Evolutionary conservation across 2,113 vertebrate genomes (phyloP).

Genomic region (Tragelaphus scriptus): DNA sequence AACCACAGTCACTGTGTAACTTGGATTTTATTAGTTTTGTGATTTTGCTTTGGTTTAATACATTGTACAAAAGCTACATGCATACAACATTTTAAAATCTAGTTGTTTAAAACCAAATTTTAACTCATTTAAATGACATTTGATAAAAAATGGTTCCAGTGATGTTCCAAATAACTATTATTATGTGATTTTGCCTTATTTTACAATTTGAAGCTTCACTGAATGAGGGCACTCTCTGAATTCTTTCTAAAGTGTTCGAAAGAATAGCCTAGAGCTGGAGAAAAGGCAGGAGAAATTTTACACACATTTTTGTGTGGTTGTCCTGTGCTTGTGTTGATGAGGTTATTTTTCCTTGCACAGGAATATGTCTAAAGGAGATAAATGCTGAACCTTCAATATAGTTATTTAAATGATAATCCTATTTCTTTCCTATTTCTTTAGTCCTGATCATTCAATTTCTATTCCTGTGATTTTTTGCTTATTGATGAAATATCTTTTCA

Average conservation of each 20-base stretch:
- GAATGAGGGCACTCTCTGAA: not conserved
- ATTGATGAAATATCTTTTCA: not conserved
- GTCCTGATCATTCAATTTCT: slow-evolving; percentile 6
- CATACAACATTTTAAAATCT: not conserved
- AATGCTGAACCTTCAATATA: not conserved
- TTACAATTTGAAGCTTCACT: not conserved
- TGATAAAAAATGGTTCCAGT: not conserved
- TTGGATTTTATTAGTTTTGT: not conserved
- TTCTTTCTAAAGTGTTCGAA: not conserved
- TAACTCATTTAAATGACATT: not conserved
- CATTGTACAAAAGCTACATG: not conserved
- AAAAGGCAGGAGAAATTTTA: slow-evolving; percentile 16
- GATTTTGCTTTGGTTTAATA: not conserved
- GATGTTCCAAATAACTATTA: not conserved
- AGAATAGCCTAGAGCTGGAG: not conserved
- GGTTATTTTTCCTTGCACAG: not conserved
- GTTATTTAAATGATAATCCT: not conserved
- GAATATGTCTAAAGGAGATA: not conserved
- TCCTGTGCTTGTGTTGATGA: not conserved
- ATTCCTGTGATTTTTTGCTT: slow-evolving; percentile 4
- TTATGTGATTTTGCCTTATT: not conserved
- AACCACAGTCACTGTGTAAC: not conserved
- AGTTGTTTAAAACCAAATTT: not conserved
- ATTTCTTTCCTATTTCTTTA: not conserved
- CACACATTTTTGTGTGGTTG: not conserved